phyloP scores from a whole-genome alignment of 2,888 invertebrate species.

The Pecten maximus region DNA sequence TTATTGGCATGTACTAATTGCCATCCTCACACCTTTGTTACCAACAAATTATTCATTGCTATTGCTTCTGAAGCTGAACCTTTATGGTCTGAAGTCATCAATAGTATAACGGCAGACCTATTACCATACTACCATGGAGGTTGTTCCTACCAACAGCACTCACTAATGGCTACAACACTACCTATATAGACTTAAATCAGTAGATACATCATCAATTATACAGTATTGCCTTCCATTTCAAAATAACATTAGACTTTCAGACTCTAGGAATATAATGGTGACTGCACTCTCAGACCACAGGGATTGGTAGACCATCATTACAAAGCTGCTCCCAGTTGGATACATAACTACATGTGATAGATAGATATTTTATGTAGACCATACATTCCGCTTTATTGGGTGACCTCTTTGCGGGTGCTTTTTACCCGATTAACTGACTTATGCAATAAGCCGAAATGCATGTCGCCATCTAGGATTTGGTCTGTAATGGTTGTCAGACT shows the following conservation, averaged over 20 bases:
- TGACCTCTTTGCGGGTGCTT: too few species aligned
- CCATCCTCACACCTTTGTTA: neutral
- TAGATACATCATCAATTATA: neutral
- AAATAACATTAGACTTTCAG: constrained; percentile 2
- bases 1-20: neutral
- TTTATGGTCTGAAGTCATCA: neutral
- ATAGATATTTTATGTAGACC: too few species aligned
- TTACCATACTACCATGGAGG: neutral
- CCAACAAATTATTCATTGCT: neutral
- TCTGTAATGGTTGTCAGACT: too few species aligned
- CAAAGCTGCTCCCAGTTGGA: neutral
- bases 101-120: neutral
- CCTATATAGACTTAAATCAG: neutral
- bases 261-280: neutral
- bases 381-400: too few species aligned
- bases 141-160: neutral
- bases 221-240: neutral
- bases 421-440: too few species aligned
- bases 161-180: neutral
- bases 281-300: neutral
- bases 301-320: neutral
- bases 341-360: too few species aligned
- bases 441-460: too few species aligned
- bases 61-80: neutral
- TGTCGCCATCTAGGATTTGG: too few species aligned